A percentile compares a stretch with the other conserved stretches of the same genome.
Conservation (phyloP, 2,113 vertebrate genomes). For the Tapirus terrestris region DNA sequence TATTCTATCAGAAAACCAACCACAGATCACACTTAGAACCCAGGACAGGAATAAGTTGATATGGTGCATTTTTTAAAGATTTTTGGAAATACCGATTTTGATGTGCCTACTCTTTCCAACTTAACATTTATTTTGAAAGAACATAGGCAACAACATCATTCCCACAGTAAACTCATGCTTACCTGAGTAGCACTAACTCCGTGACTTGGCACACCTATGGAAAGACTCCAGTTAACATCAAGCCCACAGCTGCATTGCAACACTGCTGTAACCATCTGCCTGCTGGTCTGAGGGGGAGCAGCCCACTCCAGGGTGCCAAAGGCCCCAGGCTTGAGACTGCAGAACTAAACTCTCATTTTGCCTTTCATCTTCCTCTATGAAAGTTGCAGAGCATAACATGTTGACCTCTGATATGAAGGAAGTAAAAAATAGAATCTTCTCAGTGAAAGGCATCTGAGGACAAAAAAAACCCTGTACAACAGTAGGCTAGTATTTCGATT, state of each 20-base stretch:
- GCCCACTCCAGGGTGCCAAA: neutral
- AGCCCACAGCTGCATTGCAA: neutral
- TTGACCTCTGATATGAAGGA: neutral
- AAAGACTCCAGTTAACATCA: neutral
- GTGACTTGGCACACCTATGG: neutral
- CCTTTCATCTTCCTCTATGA: neutral
- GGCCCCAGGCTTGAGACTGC: neutral
- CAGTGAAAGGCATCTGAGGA: constrained; percentile 23
- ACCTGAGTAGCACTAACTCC: neutral
- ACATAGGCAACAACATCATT: neutral
- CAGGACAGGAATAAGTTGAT: neutral
- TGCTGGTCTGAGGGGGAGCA: neutral
- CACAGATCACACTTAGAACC: neutral
- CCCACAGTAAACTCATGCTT: neutral
- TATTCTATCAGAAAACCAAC: neutral
- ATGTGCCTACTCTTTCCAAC: neutral
- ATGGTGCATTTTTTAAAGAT: neutral
- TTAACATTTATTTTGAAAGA: neutral
- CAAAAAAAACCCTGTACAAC: neutral
- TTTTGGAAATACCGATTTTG: neutral
- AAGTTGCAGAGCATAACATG: neutral
- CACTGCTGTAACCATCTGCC: neutral
- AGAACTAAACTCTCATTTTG: constrained; percentile 10
- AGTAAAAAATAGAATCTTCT: constrained; percentile 18
- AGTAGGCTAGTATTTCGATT: constrained; percentile 31